phyloP scores from a whole-genome alignment of 2,113 vertebrate species.

The Forbesichthys agassizii region DNA sequence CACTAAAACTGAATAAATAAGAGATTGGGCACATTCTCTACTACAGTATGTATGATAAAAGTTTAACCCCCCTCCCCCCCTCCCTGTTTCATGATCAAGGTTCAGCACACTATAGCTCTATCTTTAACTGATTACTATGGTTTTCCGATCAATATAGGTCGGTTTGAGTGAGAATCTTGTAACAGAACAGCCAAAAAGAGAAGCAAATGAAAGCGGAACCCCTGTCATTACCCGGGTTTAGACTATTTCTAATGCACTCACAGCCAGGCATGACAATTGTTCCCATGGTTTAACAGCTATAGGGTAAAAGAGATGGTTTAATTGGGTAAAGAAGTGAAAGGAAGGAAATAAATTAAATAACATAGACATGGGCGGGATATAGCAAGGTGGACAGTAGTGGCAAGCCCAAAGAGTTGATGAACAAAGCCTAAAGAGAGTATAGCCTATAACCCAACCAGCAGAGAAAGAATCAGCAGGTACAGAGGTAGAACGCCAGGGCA shows the following conservation, averaged over 20 bases:
- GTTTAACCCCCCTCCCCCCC: too few species aligned
- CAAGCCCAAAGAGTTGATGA: neutral
- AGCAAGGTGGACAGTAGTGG: neutral
- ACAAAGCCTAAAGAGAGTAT: too few species aligned
- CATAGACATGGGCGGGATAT: neutral
- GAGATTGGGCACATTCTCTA: too few species aligned
- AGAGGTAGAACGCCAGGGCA: neutral
- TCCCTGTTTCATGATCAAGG: too few species aligned
- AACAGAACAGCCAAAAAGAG: constrained; percentile 68
- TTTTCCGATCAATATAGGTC: too few species aligned
- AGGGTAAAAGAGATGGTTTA: constrained; percentile 46
- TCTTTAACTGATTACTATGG: neutral
- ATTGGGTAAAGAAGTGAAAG: constrained; percentile 45
- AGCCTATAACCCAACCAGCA: neutral
- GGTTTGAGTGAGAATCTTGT: constrained; percentile 35
- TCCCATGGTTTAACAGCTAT: constrained; percentile 17
- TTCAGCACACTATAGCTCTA: neutral
- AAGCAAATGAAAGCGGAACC: constrained; percentile 69
- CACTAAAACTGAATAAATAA: too few species aligned
- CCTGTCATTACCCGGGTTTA: constrained; percentile 65
- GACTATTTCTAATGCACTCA: constrained; percentile 68
- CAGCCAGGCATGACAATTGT: constrained; percentile 37
- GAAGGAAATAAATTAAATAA: neutral
- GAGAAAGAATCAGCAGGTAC: too few species aligned
- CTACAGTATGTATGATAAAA: too few species aligned